These are phyloP conservation scores for Cenopis cana DNA, from an alignment of 2,888 invertebrate species.

Conservation along the genomic window DNA sequence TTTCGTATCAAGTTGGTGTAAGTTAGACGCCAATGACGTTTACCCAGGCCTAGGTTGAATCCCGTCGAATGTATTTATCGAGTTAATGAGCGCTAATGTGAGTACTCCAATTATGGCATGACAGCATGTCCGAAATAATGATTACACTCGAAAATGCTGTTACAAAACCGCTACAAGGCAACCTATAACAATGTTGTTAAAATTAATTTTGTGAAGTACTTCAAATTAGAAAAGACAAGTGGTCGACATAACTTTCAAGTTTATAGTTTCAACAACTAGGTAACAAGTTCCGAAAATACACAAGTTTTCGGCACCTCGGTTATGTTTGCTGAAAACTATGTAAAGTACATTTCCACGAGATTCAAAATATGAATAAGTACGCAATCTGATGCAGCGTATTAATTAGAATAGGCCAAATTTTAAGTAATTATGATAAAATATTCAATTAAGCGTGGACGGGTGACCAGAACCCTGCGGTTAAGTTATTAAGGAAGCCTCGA, in stretches of 20 bases:
- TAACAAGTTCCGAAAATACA: too few relatives aligned
- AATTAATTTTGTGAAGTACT: conserved; percentile 6
- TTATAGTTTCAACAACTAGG: too few relatives aligned
- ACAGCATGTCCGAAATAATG: conserved; percentile 22
- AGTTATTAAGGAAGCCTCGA: conserved; percentile 78
- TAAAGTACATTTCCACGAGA: neutral
- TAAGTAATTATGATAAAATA: conserved; percentile 56
- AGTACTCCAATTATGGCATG: conserved; percentile 51
- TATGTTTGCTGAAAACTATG: neutral
- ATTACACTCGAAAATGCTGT: conserved; percentile 23
- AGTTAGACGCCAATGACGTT: conserved; percentile 12
- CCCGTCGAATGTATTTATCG: conserved; percentile 56
- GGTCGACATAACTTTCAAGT: too few relatives aligned
- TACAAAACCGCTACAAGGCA: neutral
- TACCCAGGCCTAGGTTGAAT: conserved; percentile 35
- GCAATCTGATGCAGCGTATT: conserved; percentile 9
- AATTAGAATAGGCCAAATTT: conserved; percentile 31
- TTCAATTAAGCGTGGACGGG: conserved; percentile 60
- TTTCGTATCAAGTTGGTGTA: conserved; percentile 12
- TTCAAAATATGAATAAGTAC: conserved; percentile 1
- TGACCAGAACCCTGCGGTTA: conserved; percentile 64
- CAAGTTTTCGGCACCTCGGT: too few relatives aligned
- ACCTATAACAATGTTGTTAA: conserved; percentile 5
- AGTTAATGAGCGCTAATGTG: conserved; percentile 58
- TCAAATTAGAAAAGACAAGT: neutral